These are phyloP conservation scores for Lepidochitona cinerea DNA, from an alignment of 2,888 invertebrate genomes.

Conservation along the genomic window DNA sequence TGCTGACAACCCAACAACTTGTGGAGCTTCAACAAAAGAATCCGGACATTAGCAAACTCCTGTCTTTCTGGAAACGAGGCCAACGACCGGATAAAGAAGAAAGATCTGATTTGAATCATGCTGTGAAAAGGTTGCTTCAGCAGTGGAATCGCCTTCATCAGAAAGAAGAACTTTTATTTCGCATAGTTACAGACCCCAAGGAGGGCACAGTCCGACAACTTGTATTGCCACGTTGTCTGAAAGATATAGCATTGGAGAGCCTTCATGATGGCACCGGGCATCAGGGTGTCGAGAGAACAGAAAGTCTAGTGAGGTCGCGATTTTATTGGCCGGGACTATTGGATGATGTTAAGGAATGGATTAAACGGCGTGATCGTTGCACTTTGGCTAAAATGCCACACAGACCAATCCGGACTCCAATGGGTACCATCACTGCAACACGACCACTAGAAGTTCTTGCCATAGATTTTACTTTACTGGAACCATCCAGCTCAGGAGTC, in stretches of 20 bases:
- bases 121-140: background rate
- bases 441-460: slow-evolving; percentile 24
- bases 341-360: slow-evolving; percentile 8
- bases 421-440: slow-evolving; percentile 15
- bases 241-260: slow-evolving; percentile 8
- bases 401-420: background rate
- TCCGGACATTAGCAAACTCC: background rate
- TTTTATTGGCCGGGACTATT: slow-evolving; percentile 23
- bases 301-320: background rate
- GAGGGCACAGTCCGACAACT: slow-evolving; percentile 17
- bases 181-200: slow-evolving; percentile 8
- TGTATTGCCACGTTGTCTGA: slow-evolving; percentile 5
- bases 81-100: background rate
- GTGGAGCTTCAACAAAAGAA: background rate
- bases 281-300: slow-evolving; percentile 20
- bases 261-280: slow-evolving; percentile 29
- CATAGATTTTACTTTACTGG: slow-evolving; percentile 28
- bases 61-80: background rate
- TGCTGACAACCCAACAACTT: background rate
- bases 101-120: background rate
- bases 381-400: slow-evolving; percentile 15
- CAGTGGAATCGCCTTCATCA: background rate
- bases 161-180: slow-evolving; percentile 13
- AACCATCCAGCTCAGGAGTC: slow-evolving; percentile 18
- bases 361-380: slow-evolving; percentile 17